These are phyloP conservation scores for Thripadectes ignobilis DNA, from an alignment of 2,797 vertebrate genomes.

Conservation along the genomic window DNA sequence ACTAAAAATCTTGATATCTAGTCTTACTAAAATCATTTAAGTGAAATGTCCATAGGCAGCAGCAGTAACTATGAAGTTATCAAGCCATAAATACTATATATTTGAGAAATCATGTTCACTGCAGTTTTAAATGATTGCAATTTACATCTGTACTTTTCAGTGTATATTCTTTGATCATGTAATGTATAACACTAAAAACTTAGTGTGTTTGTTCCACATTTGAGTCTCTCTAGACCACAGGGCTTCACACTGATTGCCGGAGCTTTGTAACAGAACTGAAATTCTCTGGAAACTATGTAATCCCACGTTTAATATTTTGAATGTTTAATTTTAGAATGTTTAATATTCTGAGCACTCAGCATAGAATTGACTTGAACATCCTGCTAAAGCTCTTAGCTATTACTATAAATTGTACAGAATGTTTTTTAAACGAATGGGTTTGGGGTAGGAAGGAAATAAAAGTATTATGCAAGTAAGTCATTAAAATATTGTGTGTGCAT, in stretches of 20 bases:
- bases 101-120: not conserved
- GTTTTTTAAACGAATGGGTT: not conserved
- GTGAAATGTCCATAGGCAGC: not conserved
- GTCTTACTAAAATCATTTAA: not conserved
- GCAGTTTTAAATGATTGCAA: not conserved
- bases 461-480: not conserved
- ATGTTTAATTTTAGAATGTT: not conserved
- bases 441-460: not conserved
- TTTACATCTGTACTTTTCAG: not conserved
- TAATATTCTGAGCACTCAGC: not conserved
- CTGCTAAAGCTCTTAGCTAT: not conserved
- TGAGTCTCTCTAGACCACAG: accelerated
- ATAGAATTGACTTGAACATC: not conserved
- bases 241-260: not conserved
- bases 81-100: not conserved
- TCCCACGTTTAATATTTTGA: not conserved
- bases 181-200: not conserved
- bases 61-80: not conserved
- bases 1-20: not conserved
- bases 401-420: not conserved
- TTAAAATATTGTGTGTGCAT: not conserved
- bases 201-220: not conserved
- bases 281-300: not conserved
- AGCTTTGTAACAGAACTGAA: not conserved
- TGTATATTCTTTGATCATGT: not conserved